A percentile compares a stretch with the other conserved stretches of the same genome.
Conservation (phyloP, 2,888 invertebrate species). For the Drosophila hamatofila region DNA sequence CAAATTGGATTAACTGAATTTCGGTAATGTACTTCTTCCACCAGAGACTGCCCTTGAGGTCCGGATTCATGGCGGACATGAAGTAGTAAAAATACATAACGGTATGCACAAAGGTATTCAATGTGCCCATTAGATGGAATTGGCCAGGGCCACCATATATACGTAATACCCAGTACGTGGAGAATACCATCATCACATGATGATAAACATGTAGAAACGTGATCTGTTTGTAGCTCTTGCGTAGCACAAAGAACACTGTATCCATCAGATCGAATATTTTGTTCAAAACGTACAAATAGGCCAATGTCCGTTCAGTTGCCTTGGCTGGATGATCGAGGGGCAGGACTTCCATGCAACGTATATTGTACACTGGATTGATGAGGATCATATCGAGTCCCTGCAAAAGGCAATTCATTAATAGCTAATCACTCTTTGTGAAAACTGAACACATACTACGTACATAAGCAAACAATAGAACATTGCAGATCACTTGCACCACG, state of each 20-base stretch:
- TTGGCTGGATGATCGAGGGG: slow-evolving; percentile 26
- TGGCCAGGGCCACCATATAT: slow-evolving; percentile 88
- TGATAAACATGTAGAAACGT: slow-evolving; percentile 64
- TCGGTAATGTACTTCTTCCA: slow-evolving; percentile 94
- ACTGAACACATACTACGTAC: slow-evolving; percentile 63
- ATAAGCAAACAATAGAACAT: slow-evolving; percentile 86
- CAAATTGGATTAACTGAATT: slow-evolving; percentile 91
- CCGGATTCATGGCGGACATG: slow-evolving; percentile 89
- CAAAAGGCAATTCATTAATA: neutral
- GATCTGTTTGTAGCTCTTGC: slow-evolving; percentile 65
- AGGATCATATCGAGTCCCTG: slow-evolving; percentile 9
- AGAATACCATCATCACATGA: slow-evolving; percentile 48
- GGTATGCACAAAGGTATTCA: slow-evolving; percentile 91
- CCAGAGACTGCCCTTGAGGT: slow-evolving; percentile 88
- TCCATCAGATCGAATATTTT: slow-evolving; percentile 60
- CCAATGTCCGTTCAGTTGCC: slow-evolving; percentile 10
- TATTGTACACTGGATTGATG: neutral
- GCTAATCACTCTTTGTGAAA: neutral
- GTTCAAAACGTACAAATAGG: slow-evolving; percentile 37
- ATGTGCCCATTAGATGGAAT: slow-evolving; percentile 87
- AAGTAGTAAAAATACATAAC: slow-evolving; percentile 94
- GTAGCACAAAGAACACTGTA: slow-evolving; percentile 60
- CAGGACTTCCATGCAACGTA: slow-evolving; percentile 25
- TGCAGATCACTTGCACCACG: slow-evolving; percentile 93
- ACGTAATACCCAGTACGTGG: slow-evolving; percentile 11